Evolutionary conservation across 2,113 vertebrate species (phyloP), one percentile per base, ranked within the genome.

Genomic region (Ochotona princeps): DNA sequence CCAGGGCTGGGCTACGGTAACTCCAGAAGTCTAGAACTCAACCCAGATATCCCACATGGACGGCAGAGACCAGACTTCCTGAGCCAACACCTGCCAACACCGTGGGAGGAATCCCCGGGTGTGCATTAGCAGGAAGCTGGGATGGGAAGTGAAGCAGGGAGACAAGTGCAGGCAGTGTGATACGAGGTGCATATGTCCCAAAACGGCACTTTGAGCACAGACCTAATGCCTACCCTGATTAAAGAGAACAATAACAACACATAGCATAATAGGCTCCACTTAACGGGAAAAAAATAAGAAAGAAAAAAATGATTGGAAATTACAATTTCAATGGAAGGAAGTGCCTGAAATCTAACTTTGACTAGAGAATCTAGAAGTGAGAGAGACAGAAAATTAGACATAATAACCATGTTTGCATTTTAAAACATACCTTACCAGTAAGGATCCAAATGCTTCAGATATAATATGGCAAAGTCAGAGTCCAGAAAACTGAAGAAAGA

Each of bases 391-490:
- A 91, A 94, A 96, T 96, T 96, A 89, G 65, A 87, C 79, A 63
- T 97, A 97, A 97, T 97, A 89, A 97, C 65, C 60, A 91, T 35
- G 94, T 94, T 96, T 92, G 30, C 76, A 92, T 82, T 81, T 87
- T 95, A 96, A 97, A 97, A 94, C 89, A 95, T 84, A 97, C 76
- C 94, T 95, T 96, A 87, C 78, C 65, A 89, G 86, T 35, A 91
- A 91, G 67, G 32, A 66, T 85, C 65, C 60, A 66, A 86, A 76
- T 82, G 26, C 44, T 69, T 88, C 72, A 79, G 63, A 74, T 96
- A 81, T 69, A 80, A 75, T n/a, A 89, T 65, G 81, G 89, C 89
- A 87, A 88, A 90, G 92, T 73, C 73, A 15, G 90, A 75, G 63
- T 60, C 61, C 61, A 69, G 63, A 83, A 73, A 78, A 51, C 35